Evolutionary conservation across 2,113 vertebrate species (phyloP).

Genomic region (Symphodus melops): DNA sequence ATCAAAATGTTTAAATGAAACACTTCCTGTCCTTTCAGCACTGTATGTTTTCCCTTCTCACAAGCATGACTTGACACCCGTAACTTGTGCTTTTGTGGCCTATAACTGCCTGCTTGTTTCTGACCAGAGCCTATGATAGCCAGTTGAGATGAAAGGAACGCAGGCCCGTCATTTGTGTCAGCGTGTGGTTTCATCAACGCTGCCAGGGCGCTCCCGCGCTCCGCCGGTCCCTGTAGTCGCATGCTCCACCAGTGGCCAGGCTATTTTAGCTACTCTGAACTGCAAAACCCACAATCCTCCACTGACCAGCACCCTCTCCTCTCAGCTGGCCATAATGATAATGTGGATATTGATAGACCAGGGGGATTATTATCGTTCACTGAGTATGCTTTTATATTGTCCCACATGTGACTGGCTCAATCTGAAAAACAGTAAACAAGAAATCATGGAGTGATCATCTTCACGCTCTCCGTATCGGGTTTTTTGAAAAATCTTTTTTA

Average conservation of each 20-base stretch:
- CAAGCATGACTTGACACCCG: slow-evolving; percentile 48
- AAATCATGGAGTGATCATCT: slow-evolving; percentile 22
- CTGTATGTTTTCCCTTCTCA: slow-evolving; percentile 57
- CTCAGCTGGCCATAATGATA: slow-evolving; percentile 73
- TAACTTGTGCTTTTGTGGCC: slow-evolving; percentile 75
- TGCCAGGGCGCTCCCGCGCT: slow-evolving; percentile 69
- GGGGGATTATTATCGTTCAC: slow-evolving; percentile 76
- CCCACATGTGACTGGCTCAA: slow-evolving; percentile 57
- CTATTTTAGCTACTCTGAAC: slow-evolving; percentile 82
- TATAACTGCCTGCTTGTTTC: slow-evolving; percentile 66
- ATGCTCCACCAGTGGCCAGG: slow-evolving; percentile 57
- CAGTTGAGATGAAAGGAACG: slow-evolving; percentile 76
- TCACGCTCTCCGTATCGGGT: slow-evolving; percentile 1
- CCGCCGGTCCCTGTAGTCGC: slow-evolving; percentile 69
- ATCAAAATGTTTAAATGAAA: slow-evolving; percentile 64
- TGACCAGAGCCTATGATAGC: slow-evolving; percentile 71
- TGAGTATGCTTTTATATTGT: slow-evolving; percentile 70
- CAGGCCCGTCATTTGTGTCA: slow-evolving; percentile 79
- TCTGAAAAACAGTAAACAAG: slow-evolving; percentile 62
- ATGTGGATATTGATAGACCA: slow-evolving; percentile 79
- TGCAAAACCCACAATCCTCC: slow-evolving; percentile 81
- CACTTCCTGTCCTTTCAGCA: slow-evolving; percentile 69
- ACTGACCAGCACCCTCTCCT: slow-evolving; percentile 75
- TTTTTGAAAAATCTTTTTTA: background rate
- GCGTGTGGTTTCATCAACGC: slow-evolving; percentile 69